A percentile compares a stretch with the other conserved stretches of the same genome.
phyloP scores from a whole-genome alignment of 2,888 invertebrate species.

The Andrena flavipes region DNA sequence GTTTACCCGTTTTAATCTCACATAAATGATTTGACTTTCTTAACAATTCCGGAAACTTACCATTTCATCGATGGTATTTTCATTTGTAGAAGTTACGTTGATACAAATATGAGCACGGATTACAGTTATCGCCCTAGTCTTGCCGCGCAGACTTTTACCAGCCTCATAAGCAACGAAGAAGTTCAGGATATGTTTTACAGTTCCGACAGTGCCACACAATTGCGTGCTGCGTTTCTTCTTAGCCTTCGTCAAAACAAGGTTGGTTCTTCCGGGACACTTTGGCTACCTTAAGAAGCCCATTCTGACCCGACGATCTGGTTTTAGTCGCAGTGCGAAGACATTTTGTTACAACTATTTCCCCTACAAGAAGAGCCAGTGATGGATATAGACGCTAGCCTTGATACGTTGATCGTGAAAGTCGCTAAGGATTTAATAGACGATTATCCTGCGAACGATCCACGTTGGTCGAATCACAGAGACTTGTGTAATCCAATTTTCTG shows the following conservation, averaged over 20 bases:
- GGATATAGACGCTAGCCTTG: conserved; percentile 86
- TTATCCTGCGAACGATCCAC: conserved; percentile 94
- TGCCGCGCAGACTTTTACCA: conserved; percentile 77
- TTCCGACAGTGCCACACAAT: conserved; percentile 78
- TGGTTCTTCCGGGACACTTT: background rate
- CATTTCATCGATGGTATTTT: background rate
- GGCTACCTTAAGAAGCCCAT: no score
- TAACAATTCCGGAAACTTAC: conserved; percentile 58
- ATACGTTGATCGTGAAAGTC: conserved; percentile 88
- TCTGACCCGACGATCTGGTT: conserved; percentile 4
- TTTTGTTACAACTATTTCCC: conserved; percentile 85
- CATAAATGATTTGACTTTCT: conserved; percentile 20
- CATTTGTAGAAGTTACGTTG: conserved; percentile 75
- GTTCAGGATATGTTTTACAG: conserved; percentile 82
- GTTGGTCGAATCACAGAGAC: conserved; percentile 87
- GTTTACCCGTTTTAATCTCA: background rate
- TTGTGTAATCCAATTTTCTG: conserved; percentile 74
- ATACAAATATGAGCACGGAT: conserved; percentile 74
- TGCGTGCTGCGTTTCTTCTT: conserved; percentile 82
- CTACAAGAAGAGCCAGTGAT: conserved; percentile 83
- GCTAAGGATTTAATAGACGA: conserved; percentile 94
- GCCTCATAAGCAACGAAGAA: conserved; percentile 79
- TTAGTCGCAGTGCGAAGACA: conserved; percentile 85
- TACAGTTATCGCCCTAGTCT: conserved; percentile 71
- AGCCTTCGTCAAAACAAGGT: conserved; percentile 81